Base-by-base conservation (phyloP, 2,113 vertebrate species). In the Corythaixoides concolor region DNA sequence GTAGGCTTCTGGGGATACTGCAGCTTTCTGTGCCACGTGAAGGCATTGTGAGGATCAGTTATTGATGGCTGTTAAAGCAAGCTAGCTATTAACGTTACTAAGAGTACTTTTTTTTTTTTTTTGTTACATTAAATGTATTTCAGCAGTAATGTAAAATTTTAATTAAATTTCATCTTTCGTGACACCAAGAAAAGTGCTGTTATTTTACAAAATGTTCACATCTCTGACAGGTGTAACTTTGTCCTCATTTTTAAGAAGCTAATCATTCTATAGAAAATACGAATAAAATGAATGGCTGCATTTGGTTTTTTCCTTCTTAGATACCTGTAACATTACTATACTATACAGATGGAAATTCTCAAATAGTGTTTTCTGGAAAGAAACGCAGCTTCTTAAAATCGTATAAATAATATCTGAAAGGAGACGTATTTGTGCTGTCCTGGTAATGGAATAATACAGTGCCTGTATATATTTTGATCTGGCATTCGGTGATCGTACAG, bases 1-100 rank as follows among this genome's bases (percentile, higher is more conserved):
- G 12, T 47, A 78, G 88, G 41, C 35, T 86, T 94, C 90, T 80
- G 93, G 82, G 60, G 58, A 58, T 50, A 28, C 45, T 83, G 67
- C 1, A 3, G 80, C 73, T 84, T 89, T 96, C 85, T 52, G n/a
- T 88, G 79, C 58, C 53, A 24, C 39, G 1, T 52, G 66, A 92
- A 93, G 63, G 80, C 56, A 50, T 74, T 88, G 72, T 90, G 60
- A 86, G 47, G 55, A 88, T 94, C 64, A 41, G 33, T 93, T 78
- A 86, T 11, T 53, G 73, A 74, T 8, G 62, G 68, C 80, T 93
- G 60, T 68, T 96, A 82, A 73, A 73, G 56, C 68, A 86, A 91
- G 43, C 37, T 35, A 56, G 80, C 53, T 88, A 55, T 88, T 95
- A 85, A 74, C 6, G 2, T 80, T 59, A 41, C 52, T 89, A 87